phyloP scores from a whole-genome alignment of 2,888 invertebrate species.

The Rugalucina vietnamica region DNA sequence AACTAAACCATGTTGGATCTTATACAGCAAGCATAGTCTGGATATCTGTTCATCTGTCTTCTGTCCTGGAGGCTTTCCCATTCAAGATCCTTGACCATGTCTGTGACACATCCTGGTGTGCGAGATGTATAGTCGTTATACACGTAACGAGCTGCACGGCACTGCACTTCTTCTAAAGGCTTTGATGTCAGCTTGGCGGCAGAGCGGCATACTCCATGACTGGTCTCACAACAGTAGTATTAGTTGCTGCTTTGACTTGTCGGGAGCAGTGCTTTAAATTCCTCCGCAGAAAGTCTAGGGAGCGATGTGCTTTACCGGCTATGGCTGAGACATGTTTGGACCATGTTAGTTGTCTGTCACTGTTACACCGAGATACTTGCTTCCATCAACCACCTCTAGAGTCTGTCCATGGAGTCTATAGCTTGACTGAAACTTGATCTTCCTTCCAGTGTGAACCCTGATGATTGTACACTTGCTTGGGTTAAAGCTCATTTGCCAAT shows the following conservation, averaged over 20 bases:
- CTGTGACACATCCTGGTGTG: neutral
- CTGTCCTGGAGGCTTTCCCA: conserved; percentile 1
- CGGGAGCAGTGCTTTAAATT: neutral
- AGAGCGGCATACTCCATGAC: neutral
- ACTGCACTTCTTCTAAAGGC: neutral
- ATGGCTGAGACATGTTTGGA: neutral
- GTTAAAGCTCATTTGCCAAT: neutral
- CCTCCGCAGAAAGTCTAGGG: neutral
- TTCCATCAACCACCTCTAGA: neutral
- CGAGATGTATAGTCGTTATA: neutral
- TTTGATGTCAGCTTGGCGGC: neutral
- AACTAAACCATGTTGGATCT: neutral
- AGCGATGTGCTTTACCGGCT: neutral
- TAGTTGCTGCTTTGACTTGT: neutral
- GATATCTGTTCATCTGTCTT: neutral
- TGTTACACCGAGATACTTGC: neutral
- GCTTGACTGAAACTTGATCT: neutral
- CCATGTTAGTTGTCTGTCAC: neutral
- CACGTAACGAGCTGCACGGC: neutral
- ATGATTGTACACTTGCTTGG: neutral
- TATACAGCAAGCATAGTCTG: neutral
- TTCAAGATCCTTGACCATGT: neutral
- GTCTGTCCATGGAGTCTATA: neutral
- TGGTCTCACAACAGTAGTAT: neutral
- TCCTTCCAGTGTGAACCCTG: neutral